Base-by-base conservation (phyloP, 2,888 invertebrate genomes). In the Heliothis peltigera region DNA sequence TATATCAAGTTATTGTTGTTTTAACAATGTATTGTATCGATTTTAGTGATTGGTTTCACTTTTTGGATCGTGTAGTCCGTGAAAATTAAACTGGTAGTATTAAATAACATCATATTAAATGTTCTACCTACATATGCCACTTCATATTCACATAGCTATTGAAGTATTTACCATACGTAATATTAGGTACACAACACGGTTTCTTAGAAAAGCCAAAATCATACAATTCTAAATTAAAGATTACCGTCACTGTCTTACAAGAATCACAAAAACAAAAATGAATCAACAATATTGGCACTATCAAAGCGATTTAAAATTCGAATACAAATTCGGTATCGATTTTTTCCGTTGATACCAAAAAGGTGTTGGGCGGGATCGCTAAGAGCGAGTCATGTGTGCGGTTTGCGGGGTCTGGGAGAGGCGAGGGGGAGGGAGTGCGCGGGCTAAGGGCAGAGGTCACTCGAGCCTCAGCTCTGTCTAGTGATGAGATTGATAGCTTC, bases 391-490 rank as follows among this genome's bases (percentile, higher is more conserved):
- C 82, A 80, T 80, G 89, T 85, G 87, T 88, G 90, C 79, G 79
- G 84, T 73, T 80, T 69, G 70, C 68, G 80, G 70, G 77, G 69
- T 17, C 22, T 4, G 52, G 28, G 43, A 43, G n/a, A 48, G 65
- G 72, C 58, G 75, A 73, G 77, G 83, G 72, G 75, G 52, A 64
- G 75, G 63, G 63, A 80, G 73, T 85, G 87, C 84, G 85, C 84
- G 86, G 83, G 84, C 84, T 85, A 84, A 89, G 93, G 92, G 88
- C 93, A 94, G 85, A 93, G 93, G 93, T 93, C 93, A 93, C 89
- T 89, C 89, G 84, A 89, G 88, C 82, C 72, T 65, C 84, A 76
- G 80, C 70, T 76, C 68, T 53, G 67, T 71, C 70, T 80, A 80
- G 80, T 82, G 80, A 75, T 75, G 80, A 64, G 80, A 80, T 80